Percentiles rank a stretch among this genome's conserved stretches.
Evolutionary conservation across 2,113 vertebrate species (phyloP).

Genomic region (Takifugu flavidus): DNA sequence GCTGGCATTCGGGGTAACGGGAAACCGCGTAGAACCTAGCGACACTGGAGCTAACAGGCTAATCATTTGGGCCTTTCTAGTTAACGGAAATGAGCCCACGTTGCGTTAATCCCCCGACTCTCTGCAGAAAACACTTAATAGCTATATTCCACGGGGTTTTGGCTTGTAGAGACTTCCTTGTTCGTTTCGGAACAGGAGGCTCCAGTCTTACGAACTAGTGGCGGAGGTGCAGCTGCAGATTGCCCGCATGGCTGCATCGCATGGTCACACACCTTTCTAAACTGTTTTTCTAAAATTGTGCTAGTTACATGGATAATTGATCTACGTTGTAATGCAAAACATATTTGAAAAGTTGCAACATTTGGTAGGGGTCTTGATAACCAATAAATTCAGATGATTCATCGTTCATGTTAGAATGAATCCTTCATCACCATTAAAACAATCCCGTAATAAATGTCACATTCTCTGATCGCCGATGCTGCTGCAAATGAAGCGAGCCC

Average conservation of each 20-base stretch:
- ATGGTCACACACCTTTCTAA: conserved; percentile 15
- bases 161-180: too few species aligned
- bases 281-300: too few species aligned
- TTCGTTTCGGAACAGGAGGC: too few species aligned
- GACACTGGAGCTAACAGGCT: conserved; percentile 31
- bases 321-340: too few species aligned
- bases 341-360: too few species aligned
- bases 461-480: neutral
- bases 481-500: neutral
- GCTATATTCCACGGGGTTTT: too few species aligned
- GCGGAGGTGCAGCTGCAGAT: conserved; percentile 28
- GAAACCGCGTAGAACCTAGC: conserved; percentile 36
- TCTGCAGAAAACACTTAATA: neutral
- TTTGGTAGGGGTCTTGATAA: too few species aligned
- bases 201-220: neutral
- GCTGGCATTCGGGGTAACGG: conserved; percentile 24
- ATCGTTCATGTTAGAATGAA: neutral
- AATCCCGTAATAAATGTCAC: too few species aligned
- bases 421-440: neutral
- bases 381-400: too few species aligned
- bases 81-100: neutral
- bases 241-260: conserved; percentile 63
- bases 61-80: conserved; percentile 23
- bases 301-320: too few species aligned
- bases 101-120: neutral